Evolutionary conservation across 2,888 invertebrate species (phyloP).

Genomic region (Halictus ligatus): DNA sequence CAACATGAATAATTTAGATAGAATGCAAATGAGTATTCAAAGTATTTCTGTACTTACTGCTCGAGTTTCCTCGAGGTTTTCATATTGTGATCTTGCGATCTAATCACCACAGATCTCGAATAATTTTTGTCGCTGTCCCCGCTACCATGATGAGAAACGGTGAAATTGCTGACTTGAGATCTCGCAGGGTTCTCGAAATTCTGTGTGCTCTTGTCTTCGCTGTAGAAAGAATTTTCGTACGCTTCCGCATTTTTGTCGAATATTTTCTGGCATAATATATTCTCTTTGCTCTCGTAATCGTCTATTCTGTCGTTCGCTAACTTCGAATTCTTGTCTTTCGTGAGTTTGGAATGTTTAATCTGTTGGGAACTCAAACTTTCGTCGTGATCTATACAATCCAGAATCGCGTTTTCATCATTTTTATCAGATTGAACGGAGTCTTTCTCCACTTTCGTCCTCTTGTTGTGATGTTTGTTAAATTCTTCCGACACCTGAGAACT

Average conservation of each 20-base stretch:
- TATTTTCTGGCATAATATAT: conserved; percentile 55
- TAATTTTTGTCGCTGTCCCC: conserved; percentile 81
- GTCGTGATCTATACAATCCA: conserved; percentile 76
- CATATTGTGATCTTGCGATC: conserved; percentile 77
- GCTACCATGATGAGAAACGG: conserved; percentile 81
- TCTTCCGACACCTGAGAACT: conserved; percentile 74
- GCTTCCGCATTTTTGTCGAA: conserved; percentile 66
- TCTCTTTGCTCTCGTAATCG: conserved; percentile 75
- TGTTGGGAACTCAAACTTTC: conserved; percentile 79
- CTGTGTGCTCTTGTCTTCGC: conserved; percentile 42
- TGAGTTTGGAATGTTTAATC: conserved; percentile 78
- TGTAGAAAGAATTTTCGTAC: conserved; percentile 27
- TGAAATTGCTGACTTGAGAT: conserved; percentile 80
- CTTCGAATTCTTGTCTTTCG: conserved; percentile 78
- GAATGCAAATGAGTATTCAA: conserved; percentile 16
- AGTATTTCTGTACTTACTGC: conserved; percentile 76
- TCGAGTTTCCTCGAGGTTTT: conserved; percentile 81
- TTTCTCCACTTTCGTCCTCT: conserved; percentile 77
- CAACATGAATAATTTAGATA: conserved; percentile 12
- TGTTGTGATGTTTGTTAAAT: conserved; percentile 72
- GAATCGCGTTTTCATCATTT: conserved; percentile 57
- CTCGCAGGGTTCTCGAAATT: conserved; percentile 78
- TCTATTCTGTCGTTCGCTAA: conserved; percentile 76
- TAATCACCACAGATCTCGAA: conserved; percentile 80
- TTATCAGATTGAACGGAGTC: conserved; percentile 59